These are phyloP conservation scores for Grammomys surdaster DNA, from an alignment of 2,113 vertebrate species.

Conservation along the genomic window DNA sequence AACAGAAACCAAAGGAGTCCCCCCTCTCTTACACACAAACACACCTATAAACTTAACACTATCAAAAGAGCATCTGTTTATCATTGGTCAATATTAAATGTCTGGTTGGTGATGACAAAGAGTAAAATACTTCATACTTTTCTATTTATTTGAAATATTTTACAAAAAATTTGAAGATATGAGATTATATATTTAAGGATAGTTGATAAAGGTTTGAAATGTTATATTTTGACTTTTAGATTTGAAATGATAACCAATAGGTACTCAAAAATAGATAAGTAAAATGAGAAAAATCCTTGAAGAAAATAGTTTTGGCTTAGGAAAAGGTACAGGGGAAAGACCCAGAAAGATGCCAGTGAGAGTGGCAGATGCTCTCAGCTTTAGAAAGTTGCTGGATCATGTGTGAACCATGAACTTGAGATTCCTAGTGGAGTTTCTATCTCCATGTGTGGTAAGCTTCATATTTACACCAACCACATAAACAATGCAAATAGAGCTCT, in stretches of 20 bases:
- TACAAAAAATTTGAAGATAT: neutral
- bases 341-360: conserved; percentile 91
- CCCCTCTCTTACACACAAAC: too few relatives aligned
- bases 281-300: neutral
- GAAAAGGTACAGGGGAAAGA: neutral
- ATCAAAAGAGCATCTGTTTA: neutral
- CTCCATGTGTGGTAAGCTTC: conserved; percentile 92
- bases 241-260: conserved; percentile 18
- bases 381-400: conserved; percentile 93
- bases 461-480: conserved; percentile 96
- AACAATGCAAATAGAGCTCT: conserved; percentile 94
- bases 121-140: neutral
- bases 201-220: conserved; percentile 12
- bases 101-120: conserved; percentile 2
- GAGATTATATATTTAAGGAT: neutral
- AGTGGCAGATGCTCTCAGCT: conserved; percentile 88
- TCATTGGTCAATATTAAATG: neutral
- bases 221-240: neutral
- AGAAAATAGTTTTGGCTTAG: neutral
- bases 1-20: neutral
- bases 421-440: conserved; percentile 95
- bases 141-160: neutral
- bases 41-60: neutral
- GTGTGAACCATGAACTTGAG: conserved; percentile 94
- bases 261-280: neutral